Conservation (phyloP, 2,113 vertebrate species). For the Bos indicus region DNA sequence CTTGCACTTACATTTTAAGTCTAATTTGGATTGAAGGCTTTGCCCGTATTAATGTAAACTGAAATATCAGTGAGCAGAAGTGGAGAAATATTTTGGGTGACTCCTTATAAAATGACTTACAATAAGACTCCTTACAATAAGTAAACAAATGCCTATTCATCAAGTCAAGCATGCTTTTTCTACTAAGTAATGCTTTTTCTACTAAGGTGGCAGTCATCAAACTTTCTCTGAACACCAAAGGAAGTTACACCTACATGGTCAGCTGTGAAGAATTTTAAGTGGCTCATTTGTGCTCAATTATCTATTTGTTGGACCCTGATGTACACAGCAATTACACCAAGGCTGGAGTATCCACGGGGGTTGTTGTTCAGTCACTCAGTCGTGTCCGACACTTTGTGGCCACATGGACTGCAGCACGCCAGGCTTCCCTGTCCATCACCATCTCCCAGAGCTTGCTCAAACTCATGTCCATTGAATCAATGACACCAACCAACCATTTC, state of each 20-base stretch:
- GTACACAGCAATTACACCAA: not conserved
- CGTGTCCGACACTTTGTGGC: not conserved
- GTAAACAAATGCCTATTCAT: slow-evolving; percentile 27
- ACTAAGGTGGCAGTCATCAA: not conserved
- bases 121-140: not conserved
- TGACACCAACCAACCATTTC: not conserved
- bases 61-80: slow-evolving; percentile 51
- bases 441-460: not conserved
- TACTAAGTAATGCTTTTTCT: not conserved
- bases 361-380: not conserved
- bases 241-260: not conserved
- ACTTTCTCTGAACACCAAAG: slow-evolving; percentile 13
- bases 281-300: not conserved
- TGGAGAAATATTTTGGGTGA: slow-evolving; percentile 45
- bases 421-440: not conserved
- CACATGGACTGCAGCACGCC: not conserved
- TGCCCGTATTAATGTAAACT: slow-evolving; percentile 23
- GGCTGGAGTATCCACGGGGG: not conserved
- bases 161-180: not conserved
- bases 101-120: slow-evolving; percentile 47
- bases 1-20: slow-evolving; percentile 40
- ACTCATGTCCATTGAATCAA: not conserved
- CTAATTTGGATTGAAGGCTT: slow-evolving; percentile 26
- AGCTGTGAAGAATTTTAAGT: not conserved
- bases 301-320: not conserved